Base-by-base conservation (phyloP, 2,888 invertebrate genomes). In the Fragum fragum region DNA sequence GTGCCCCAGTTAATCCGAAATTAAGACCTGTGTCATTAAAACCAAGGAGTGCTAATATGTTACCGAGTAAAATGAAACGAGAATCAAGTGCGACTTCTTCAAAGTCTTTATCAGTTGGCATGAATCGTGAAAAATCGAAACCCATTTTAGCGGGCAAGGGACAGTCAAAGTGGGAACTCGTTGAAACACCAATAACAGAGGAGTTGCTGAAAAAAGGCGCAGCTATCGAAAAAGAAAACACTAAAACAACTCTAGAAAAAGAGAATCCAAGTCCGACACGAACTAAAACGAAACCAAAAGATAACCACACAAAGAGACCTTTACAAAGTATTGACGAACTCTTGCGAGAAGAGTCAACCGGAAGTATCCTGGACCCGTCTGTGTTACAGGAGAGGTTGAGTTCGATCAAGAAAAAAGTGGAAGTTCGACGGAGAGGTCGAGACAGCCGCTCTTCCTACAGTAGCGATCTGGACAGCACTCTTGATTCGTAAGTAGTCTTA, bases 401-500 rank as follows among this genome's bases (percentile, higher is more conserved):
- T 23, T 85, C 85, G 28, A 85, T 85, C n/a, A 85, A 85, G 52
- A 42, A 61, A 26, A 85, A 85, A 66, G 85, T 85, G 14, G 82
- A 85, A 68, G 82, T 80, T 16, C 57, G 78, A 68, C 73, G 66
- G 53, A 76, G 82, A 26, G 85, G 85, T 11, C 36, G 79, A 21
- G 82, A 85, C 55, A 85, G 85, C 36, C 63, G 85, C 29, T 85
- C 85, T 1, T 85, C 85, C 1, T 59, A 63, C 23, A 80, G 85
- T 21, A 85, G 85, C 28, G 85, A 85, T 28, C 39, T 77, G 18
- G 85, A 85, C 47, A 66, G 66, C 26, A 66, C 66, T 1, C 42
- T 66, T 14, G 66, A 66, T 42, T 36, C 66, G 66, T 66, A 66
- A 66, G 66, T 42, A 21, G 5, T 3, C 32, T 36, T 36, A 9